Percentiles rank a stretch among this genome's conserved stretches.
Evolutionary conservation across 2,888 invertebrate genomes (phyloP).

Genomic region (Brachynemurus nebulosus): DNA sequence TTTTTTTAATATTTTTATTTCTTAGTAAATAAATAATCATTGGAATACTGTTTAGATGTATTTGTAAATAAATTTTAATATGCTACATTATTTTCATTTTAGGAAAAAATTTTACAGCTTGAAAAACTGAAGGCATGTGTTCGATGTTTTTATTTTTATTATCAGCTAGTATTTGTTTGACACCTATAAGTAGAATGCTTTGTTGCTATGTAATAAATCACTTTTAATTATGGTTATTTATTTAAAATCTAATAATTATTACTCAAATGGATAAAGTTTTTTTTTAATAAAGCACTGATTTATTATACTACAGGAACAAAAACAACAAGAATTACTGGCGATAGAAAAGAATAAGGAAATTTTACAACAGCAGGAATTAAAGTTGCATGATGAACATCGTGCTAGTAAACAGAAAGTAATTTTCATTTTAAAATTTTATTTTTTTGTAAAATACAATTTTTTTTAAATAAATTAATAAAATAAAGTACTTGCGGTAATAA

Average conservation of each 20-base stretch:
- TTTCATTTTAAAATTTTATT: neutral
- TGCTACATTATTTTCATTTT: conserved; percentile 39
- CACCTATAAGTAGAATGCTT: too few relatives aligned
- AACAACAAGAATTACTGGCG: conserved; percentile 36
- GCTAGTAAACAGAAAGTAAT: conserved; percentile 42
- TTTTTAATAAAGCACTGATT: too few relatives aligned
- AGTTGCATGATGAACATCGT: conserved; percentile 47
- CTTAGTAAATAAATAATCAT: too few relatives aligned
- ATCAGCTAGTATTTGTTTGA: too few relatives aligned
- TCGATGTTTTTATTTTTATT: conserved; percentile 18
- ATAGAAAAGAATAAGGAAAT: conserved; percentile 50
- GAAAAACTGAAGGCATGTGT: conserved; percentile 46
- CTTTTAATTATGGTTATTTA: too few relatives aligned
- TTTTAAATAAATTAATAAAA: too few relatives aligned
- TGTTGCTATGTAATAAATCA: too few relatives aligned
- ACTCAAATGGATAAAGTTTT: neutral
- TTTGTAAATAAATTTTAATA: too few relatives aligned
- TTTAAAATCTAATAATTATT: neutral
- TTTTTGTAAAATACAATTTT: too few relatives aligned
- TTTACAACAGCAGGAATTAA: conserved; percentile 47
- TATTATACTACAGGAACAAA: conserved; percentile 38
- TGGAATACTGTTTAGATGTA: too few relatives aligned
- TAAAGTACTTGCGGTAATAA: too few relatives aligned
- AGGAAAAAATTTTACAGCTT: conserved; percentile 43
- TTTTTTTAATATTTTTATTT: neutral